These are phyloP conservation scores for Pelmatolapia mariae DNA, from an alignment of 2,113 vertebrate species.

Conservation along the genomic window DNA sequence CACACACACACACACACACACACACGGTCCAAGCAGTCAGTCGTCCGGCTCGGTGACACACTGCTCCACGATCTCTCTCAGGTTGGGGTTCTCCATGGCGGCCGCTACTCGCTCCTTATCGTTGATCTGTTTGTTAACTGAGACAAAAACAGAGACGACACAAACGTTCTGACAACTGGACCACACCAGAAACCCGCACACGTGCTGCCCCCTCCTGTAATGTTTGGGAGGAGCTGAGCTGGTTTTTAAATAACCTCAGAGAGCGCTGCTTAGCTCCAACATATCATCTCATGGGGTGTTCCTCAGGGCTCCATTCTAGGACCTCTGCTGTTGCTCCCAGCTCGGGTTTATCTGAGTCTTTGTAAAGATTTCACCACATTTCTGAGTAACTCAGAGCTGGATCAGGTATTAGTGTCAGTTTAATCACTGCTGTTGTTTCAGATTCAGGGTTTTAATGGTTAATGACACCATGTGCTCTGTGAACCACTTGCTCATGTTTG, in stretches of 20 bases:
- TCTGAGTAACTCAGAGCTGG: not conserved
- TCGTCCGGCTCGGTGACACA: conserved; percentile 90
- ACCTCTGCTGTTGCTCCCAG: not conserved
- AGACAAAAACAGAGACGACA: not conserved
- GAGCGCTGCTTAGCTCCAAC: not conserved
- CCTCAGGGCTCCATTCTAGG: not conserved
- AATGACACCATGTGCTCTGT: not conserved
- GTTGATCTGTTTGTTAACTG: conserved; percentile 99
- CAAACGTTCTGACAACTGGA: not conserved
- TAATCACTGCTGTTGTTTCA: not conserved
- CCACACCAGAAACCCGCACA: not conserved
- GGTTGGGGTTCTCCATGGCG: conserved; percentile 94
- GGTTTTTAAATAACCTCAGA: not conserved
- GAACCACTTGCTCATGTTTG: not conserved
- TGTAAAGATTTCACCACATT: not conserved
- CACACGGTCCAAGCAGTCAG: not conserved
- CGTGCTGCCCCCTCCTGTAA: not conserved
- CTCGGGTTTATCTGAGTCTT: not conserved
- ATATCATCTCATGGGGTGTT: not conserved
- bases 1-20: fast-evolving
- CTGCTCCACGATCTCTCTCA: conserved; percentile 94
- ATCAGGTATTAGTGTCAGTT: not conserved
- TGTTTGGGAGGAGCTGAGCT: not conserved
- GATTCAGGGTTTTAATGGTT: not conserved
- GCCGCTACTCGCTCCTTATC: conserved; percentile 98